Evolutionary conservation across 2,113 vertebrate genomes (phyloP).

Genomic region (Taurulus bubalis): DNA sequence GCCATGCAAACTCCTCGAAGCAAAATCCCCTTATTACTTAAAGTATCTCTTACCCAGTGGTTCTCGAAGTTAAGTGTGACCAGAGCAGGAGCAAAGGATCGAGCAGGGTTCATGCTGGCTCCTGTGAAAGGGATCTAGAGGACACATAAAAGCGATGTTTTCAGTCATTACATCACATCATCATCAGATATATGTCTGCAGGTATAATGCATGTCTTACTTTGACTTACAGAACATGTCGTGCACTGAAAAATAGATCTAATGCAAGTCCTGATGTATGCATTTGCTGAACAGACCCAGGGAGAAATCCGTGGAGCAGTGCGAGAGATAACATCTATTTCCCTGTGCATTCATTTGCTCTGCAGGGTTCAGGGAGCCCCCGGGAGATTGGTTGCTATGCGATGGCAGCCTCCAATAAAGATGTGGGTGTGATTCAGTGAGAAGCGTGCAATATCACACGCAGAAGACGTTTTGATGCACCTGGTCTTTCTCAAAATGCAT

Average conservation of each 20-base stretch:
- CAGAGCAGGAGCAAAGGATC: slow-evolving; percentile 93
- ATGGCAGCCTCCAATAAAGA: slow-evolving; percentile 71
- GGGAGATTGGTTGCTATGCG: slow-evolving; percentile 75
- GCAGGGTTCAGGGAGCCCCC: slow-evolving; percentile 59
- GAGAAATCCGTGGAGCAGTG: slow-evolving; percentile 21
- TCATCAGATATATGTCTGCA: neutral
- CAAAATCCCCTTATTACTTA: neutral
- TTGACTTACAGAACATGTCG: neutral
- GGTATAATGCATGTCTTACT: neutral
- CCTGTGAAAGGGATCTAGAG: slow-evolving; percentile 93
- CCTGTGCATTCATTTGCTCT: slow-evolving; percentile 64
- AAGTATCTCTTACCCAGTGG: slow-evolving; percentile 90
- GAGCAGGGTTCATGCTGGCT: slow-evolving; percentile 96
- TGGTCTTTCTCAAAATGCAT: slow-evolving; percentile 34
- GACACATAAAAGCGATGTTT: slow-evolving; percentile 32
- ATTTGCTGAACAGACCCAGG: slow-evolving; percentile 25
- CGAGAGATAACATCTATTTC: slow-evolving; percentile 60
- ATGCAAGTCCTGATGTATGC: neutral
- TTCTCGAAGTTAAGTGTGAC: slow-evolving; percentile 91
- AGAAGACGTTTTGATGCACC: slow-evolving; percentile 41
- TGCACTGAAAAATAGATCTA: neutral
- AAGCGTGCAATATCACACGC: slow-evolving; percentile 52
- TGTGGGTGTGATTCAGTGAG: slow-evolving; percentile 70
- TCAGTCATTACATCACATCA: slow-evolving; percentile 4
- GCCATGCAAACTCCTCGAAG: neutral